A percentile compares a stretch with the other conserved stretches of the same genome.
Evolutionary conservation across 2,113 vertebrate species (phyloP).

Genomic region (Ranitomeya variabilis): DNA sequence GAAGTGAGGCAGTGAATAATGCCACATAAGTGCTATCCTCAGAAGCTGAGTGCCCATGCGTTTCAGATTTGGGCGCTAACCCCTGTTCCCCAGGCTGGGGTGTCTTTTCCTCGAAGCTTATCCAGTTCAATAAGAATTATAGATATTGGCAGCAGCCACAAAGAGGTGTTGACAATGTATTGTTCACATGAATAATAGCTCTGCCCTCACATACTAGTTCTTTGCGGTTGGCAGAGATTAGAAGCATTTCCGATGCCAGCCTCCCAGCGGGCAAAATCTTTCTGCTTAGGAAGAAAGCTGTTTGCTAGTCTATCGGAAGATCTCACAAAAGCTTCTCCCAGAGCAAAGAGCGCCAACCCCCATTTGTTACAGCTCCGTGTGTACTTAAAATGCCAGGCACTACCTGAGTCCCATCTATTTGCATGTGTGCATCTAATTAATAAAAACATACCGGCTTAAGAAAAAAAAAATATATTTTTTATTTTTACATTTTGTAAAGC

Average conservation of each 20-base stretch:
- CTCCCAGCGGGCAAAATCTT: constrained; percentile 18
- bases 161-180: constrained; percentile 37
- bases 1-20: not conserved
- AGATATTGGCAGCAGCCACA: constrained; percentile 34
- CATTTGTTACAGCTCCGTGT: not conserved
- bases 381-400: not conserved
- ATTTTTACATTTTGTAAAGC: too few species aligned
- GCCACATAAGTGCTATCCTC: not conserved
- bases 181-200: constrained; percentile 46
- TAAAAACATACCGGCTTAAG: not conserved
- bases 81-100: not conserved
- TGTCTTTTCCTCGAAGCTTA: constrained; percentile 44
- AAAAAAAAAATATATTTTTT: too few species aligned
- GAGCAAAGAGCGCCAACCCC: not conserved
- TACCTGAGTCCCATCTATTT: not conserved
- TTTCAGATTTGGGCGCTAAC: not conserved
- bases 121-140: constrained; percentile 29
- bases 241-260: constrained; percentile 45
- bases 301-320: constrained; percentile 1
- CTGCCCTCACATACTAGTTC: constrained; percentile 38
- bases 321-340: not conserved
- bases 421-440: not conserved
- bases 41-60: not conserved
- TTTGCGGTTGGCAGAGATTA: constrained; percentile 40
- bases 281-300: constrained; percentile 2